Evolutionary conservation across 2,113 vertebrate species (phyloP).

Genomic region (Suncus etruscus): DNA sequence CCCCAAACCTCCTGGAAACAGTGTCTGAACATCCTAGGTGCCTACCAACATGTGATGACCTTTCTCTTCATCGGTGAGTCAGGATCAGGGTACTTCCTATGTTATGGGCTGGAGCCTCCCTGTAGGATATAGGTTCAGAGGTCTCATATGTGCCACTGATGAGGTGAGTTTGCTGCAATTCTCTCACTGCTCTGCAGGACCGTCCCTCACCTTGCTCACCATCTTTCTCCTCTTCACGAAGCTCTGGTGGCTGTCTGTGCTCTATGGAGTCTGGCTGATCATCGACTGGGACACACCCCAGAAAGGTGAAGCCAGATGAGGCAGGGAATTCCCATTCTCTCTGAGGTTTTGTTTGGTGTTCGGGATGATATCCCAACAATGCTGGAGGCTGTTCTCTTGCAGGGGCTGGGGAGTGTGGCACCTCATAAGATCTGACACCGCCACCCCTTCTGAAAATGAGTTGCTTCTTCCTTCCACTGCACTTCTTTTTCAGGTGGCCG

Average conservation of each 20-base stretch:
- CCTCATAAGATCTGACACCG: too few species aligned
- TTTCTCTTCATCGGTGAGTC: constrained; percentile 89
- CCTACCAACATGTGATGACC: constrained; percentile 83
- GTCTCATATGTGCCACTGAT: too few species aligned
- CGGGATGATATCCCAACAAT: too few species aligned
- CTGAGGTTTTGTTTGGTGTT: too few species aligned
- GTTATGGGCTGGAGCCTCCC: too few species aligned
- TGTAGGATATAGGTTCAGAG: too few species aligned
- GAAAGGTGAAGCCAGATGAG: constrained; percentile 82
- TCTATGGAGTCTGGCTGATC: constrained; percentile 88
- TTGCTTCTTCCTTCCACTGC: rapidly evolving
- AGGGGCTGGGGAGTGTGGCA: too few species aligned
- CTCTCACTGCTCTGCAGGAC: constrained; percentile 73
- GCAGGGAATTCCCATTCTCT: too few species aligned
- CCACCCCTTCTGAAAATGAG: too few species aligned
- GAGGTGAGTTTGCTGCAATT: too few species aligned
- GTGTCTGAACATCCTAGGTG: constrained; percentile 83
- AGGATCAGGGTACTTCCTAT: too few species aligned
- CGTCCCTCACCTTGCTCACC: constrained; percentile 81
- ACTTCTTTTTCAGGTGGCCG: constrained; percentile 87
- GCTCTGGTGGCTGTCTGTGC: constrained; percentile 85
- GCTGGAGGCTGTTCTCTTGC: not conserved
- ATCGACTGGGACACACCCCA: constrained; percentile 89
- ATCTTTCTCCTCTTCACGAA: constrained; percentile 89
- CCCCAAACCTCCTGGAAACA: constrained; percentile 80